Percentiles rank a stretch among this genome's conserved stretches.
These are phyloP conservation scores for Cheirogaleus medius DNA, from an alignment of 2,113 vertebrate species.

Conservation along the genomic window DNA sequence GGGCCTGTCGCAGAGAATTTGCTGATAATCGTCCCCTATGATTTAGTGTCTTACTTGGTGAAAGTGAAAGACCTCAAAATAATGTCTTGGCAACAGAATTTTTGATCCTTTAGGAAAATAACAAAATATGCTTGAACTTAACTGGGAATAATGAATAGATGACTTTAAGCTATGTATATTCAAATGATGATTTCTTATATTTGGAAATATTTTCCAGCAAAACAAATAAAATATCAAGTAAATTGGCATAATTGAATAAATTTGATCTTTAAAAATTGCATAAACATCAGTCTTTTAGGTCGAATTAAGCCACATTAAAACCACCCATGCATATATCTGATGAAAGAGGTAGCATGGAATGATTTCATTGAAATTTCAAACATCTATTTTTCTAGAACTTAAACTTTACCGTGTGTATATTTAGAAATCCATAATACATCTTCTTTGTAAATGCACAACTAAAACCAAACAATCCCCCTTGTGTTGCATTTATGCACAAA, in stretches of 20 bases:
- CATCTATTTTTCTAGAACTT: slow-evolving; percentile 37
- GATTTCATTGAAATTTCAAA: slow-evolving; percentile 22
- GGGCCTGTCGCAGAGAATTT: slow-evolving; percentile 92
- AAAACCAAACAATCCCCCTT: slow-evolving; percentile 61
- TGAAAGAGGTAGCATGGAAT: not conserved
- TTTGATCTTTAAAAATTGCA: slow-evolving; percentile 31
- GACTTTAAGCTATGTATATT: slow-evolving; percentile 72
- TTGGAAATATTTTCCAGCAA: slow-evolving; percentile 76
- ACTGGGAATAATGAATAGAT: slow-evolving; percentile 72
- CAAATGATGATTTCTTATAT: slow-evolving; percentile 69
- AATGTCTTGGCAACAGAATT: slow-evolving; percentile 84
- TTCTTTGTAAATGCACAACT: slow-evolving; percentile 71
- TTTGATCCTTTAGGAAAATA: slow-evolving; percentile 83
- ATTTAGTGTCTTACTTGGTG: slow-evolving; percentile 89
- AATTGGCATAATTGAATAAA: slow-evolving; percentile 82
- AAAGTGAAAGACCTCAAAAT: slow-evolving; percentile 87
- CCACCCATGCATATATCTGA: not conserved
- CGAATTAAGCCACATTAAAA: slow-evolving; percentile 35
- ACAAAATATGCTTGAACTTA: slow-evolving; percentile 81
- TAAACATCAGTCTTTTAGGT: slow-evolving; percentile 29
- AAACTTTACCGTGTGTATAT: not conserved
- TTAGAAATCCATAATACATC: slow-evolving; percentile 8
- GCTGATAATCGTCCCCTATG: slow-evolving; percentile 88
- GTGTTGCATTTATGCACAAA: slow-evolving; percentile 74
- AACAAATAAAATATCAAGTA: slow-evolving; percentile 82